Evolutionary conservation across 2,797 vertebrate genomes (phyloP), one percentile per base, ranked within the genome.

Genomic region (Platalea minor): DNA sequence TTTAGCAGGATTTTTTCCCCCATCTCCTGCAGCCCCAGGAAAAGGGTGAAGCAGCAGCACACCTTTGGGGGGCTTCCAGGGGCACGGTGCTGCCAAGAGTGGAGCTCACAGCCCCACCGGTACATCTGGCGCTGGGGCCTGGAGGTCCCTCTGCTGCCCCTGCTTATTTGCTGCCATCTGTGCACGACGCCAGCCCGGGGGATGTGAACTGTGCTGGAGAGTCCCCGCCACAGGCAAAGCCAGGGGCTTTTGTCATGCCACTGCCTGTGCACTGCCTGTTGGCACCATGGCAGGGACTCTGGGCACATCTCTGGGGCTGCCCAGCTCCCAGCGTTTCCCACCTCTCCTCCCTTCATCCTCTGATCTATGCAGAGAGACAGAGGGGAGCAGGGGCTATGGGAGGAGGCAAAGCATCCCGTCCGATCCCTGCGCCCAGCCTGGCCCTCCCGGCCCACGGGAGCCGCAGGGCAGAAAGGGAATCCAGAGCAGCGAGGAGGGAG

Each of bases 401-500:
- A 41, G 21, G 17, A 79, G 45, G 56, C 29, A 33, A n/a, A 78
- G 59, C 46, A 11, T 26, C 41, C 26, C 4, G 0, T 50, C 69
- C 35, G 0, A 6, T 43, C 57, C 48, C 74, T 15, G 16, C 5
- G 7, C 51, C 85, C 77, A 54, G 48, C 33, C 65, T 1, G 13
- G 18, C 9, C 19, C n/a, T n/a, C 20, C 45, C 2, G 1, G 64
- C 86, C 56, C 84, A 20, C 3, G 1, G 85, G 59, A 92, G 67
- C 89, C 2, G 5, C 56, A 16, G 88, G 70, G 67, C 90, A 80
- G 84, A 18, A 28, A 70, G 88, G 88, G 85, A 88, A 88, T 46
- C 54, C 83, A 21, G 90, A 86, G 50, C 95, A 70, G 89, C 1
- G 3, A 50, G 90, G 91, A 96, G 86, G 93, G 88, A 93, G 92